Conservation (phyloP, 2,888 invertebrate species). For the Acrocyrtus sp. region DNA sequence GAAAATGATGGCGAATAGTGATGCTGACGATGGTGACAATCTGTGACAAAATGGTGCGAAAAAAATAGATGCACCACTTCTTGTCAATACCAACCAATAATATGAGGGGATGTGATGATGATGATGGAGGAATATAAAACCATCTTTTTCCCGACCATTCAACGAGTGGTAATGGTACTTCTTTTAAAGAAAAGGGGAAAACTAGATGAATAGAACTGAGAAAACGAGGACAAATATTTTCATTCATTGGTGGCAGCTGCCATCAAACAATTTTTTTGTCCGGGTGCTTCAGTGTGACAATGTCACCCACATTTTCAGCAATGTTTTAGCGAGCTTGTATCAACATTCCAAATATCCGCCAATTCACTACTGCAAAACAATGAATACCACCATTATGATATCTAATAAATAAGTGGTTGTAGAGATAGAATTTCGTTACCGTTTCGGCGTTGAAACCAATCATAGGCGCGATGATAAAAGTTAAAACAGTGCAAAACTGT, state of each 20-base stretch:
- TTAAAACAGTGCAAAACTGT: no score
- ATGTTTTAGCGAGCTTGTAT: no score
- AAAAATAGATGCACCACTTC: slow-evolving; percentile 17
- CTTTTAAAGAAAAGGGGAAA: not conserved
- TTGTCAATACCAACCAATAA: slow-evolving; percentile 4
- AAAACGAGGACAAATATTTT: not conserved
- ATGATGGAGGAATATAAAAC: not conserved
- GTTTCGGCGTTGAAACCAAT: no score
- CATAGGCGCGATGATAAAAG: no score
- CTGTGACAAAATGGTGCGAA: slow-evolving; percentile 15
- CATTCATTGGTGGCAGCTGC: slow-evolving; percentile 10
- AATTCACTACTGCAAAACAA: no score
- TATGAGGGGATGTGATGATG: no score
- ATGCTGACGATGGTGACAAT: slow-evolving; percentile 10
- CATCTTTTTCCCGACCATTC: not conserved
- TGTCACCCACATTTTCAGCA: not conserved
- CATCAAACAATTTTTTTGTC: slow-evolving; percentile 17
- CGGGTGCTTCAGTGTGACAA: not conserved
- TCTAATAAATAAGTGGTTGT: no score
- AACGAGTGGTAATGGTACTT: not conserved
- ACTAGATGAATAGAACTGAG: not conserved
- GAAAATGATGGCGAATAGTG: not conserved
- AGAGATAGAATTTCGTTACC: no score
- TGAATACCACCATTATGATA: no score
- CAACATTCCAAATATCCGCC: no score